These are phyloP conservation scores for Meandrusa payeni DNA, from an alignment of 2,888 invertebrate species.

Conservation along the genomic window DNA sequence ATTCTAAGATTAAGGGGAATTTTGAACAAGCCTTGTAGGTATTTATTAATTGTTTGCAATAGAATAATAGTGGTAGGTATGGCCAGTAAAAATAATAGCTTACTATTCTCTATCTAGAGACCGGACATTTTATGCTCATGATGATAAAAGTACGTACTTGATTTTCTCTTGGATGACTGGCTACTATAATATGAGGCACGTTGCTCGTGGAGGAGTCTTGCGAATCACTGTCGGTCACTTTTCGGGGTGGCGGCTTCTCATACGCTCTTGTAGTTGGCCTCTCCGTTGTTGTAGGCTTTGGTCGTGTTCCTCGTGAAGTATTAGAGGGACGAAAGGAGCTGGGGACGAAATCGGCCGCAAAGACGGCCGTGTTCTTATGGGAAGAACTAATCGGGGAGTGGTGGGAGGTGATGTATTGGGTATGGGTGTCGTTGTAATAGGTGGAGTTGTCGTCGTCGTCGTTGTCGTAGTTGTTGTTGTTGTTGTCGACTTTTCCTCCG, in stretches of 20 bases:
- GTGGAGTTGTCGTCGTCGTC: slow-evolving; percentile 34
- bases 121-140: no score
- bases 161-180: slow-evolving; percentile 90
- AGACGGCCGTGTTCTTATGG: slow-evolving; percentile 41
- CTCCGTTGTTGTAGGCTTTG: slow-evolving; percentile 58
- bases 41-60: no score
- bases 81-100: no score
- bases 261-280: slow-evolving; percentile 63
- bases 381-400: slow-evolving; percentile 43
- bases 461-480: slow-evolving; percentile 39
- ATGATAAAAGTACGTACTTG: slow-evolving; percentile 80
- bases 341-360: slow-evolving; percentile 43
- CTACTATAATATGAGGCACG: slow-evolving; percentile 80
- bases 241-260: slow-evolving; percentile 58
- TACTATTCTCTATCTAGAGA: no score
- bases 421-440: slow-evolving; percentile 30
- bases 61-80: no score
- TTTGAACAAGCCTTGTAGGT: no score
- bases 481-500: slow-evolving; percentile 68
- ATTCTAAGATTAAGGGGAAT: no score
- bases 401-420: slow-evolving; percentile 32
- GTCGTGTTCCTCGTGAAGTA: slow-evolving; percentile 54
- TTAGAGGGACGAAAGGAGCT: slow-evolving; percentile 38
- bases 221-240: slow-evolving; percentile 53
- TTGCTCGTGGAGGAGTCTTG: slow-evolving; percentile 68